These are phyloP conservation scores for Vanessa tameamea DNA, from an alignment of 1,140 invertebrate genomes.

Conservation along the genomic window DNA sequence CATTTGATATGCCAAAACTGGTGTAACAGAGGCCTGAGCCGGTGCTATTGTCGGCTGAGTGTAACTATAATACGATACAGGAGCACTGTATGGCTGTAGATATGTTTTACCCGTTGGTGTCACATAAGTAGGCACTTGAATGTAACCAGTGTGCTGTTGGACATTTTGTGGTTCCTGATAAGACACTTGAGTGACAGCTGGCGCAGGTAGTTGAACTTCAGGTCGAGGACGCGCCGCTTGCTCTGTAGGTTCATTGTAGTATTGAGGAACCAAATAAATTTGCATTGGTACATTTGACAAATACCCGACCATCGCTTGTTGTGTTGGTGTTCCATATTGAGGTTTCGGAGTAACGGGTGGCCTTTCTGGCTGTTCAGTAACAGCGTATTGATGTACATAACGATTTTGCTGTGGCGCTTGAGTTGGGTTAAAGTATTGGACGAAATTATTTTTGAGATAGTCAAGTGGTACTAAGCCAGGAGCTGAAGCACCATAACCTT, in stretches of 20 bases:
- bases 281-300: conserved; percentile 73
- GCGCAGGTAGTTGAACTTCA: conserved; percentile 47
- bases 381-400: conserved; percentile 69
- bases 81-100: conserved; percentile 50
- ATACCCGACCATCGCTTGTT: conserved; percentile 66
- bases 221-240: conserved; percentile 42
- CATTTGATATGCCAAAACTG: conserved; percentile 58
- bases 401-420: conserved; percentile 53
- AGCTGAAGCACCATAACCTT: conserved; percentile 20
- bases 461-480: conserved; percentile 51
- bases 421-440: conserved; percentile 55
- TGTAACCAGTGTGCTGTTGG: conserved; percentile 57
- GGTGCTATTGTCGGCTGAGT: conserved; percentile 55
- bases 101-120: conserved; percentile 57
- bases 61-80: conserved; percentile 60
- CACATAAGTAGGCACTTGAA: conserved; percentile 59
- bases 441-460: conserved; percentile 59
- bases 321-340: conserved; percentile 51
- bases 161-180: conserved; percentile 49
- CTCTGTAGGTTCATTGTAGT: conserved; percentile 57
- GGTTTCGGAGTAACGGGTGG: conserved; percentile 43
- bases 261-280: conserved; percentile 71
- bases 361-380: conserved; percentile 65
- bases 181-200: conserved; percentile 37
- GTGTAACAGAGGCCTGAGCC: conserved; percentile 50